phyloP scores from a whole-genome alignment of 2,888 invertebrate species.

The Drosophila atripex region DNA sequence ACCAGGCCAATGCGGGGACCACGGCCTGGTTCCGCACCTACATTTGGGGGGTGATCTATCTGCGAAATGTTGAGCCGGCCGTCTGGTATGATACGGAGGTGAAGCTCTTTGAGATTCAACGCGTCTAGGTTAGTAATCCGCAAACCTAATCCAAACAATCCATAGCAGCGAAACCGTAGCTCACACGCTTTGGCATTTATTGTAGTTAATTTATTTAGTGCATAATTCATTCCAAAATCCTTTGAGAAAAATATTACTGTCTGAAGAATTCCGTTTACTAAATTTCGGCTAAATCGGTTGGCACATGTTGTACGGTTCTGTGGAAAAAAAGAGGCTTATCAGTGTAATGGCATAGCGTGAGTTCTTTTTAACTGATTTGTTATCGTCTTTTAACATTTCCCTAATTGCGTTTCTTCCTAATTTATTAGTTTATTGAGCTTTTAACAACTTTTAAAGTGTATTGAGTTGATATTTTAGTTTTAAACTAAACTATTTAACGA shows the following conservation, averaged over 20 bases:
- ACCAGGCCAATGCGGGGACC: slow-evolving; percentile 99
- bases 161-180: slow-evolving; percentile 41
- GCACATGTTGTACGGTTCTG: slow-evolving; percentile 16
- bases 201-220: slow-evolving; percentile 72
- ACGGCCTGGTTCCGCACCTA: slow-evolving; percentile 99
- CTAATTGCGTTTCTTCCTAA: slow-evolving; percentile 34
- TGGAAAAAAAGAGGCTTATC: slow-evolving; percentile 51
- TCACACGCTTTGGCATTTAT: slow-evolving; percentile 70
- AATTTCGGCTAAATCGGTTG: slow-evolving; percentile 21
- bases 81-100: slow-evolving; percentile 99
- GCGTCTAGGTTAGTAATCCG: slow-evolving; percentile 86
- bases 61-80: slow-evolving; percentile 99
- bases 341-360: slow-evolving; percentile 32
- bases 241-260: slow-evolving; percentile 26
- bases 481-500: slow-evolving; percentile 22
- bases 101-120: slow-evolving; percentile 98
- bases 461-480: slow-evolving; percentile 27
- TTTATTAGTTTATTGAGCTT: slow-evolving; percentile 16
- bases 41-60: slow-evolving; percentile 99
- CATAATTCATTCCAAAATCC: slow-evolving; percentile 58
- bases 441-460: slow-evolving; percentile 6
- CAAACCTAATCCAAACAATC: slow-evolving; percentile 24
- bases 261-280: slow-evolving; percentile 29
- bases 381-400: slow-evolving; percentile 41
- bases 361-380: slow-evolving; percentile 28